phyloP scores from a whole-genome alignment of 2,888 invertebrate genomes.

The Pristionchus maxplancki region DNA sequence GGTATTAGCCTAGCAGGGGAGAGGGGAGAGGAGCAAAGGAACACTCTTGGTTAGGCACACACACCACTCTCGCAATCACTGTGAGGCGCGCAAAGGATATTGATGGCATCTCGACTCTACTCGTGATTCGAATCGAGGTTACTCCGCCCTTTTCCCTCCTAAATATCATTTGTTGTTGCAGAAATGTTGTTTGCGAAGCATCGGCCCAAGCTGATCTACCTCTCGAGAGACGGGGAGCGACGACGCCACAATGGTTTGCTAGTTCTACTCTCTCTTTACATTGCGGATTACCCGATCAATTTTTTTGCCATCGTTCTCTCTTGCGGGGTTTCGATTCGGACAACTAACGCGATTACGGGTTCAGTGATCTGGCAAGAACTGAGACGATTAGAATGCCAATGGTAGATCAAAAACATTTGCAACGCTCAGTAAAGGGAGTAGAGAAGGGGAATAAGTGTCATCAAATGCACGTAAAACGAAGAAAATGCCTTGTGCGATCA shows the following conservation, averaged over 20 bases:
- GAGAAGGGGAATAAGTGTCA: background rate
- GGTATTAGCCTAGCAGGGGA: slow-evolving; percentile 7
- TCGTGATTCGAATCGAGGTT: background rate
- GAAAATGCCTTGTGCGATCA: too few species aligned
- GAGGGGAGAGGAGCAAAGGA: slow-evolving; percentile 37
- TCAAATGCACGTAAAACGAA: too few species aligned
- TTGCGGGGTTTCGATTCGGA: background rate
- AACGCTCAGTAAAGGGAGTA: background rate
- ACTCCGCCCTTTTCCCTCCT: background rate
- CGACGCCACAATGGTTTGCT: background rate
- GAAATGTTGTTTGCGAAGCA: slow-evolving; percentile 44
- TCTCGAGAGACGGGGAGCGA: background rate
- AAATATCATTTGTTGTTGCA: background rate
- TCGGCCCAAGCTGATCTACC: slow-evolving; percentile 27
- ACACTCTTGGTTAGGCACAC: slow-evolving; percentile 13
- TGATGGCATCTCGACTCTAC: slow-evolving; percentile 7
- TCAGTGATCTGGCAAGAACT: background rate
- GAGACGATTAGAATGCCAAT: background rate
- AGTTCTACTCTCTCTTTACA: background rate
- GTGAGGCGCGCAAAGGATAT: slow-evolving; percentile 4
- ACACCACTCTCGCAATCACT: background rate
- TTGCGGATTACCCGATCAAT: slow-evolving; percentile 16
- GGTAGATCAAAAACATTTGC: background rate
- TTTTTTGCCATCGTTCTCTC: slow-evolving; percentile 1
- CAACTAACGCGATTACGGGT: slow-evolving; percentile 10